phyloP scores from a whole-genome alignment of 1,140 invertebrate species.

The Melanaphis sacchari region DNA sequence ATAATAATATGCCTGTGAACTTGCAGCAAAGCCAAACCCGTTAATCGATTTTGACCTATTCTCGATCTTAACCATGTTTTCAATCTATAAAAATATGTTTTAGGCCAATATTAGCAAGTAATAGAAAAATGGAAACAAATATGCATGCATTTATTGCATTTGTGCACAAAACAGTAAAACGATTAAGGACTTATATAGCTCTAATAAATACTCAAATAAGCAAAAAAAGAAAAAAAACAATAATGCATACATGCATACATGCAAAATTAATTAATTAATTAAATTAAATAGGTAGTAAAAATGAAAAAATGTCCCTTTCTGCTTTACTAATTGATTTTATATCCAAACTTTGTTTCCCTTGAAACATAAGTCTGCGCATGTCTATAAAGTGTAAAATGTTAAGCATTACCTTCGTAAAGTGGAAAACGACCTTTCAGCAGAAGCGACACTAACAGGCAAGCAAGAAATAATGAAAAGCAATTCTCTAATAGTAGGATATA shows the following conservation, averaged over 20 bases:
- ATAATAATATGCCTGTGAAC: neutral
- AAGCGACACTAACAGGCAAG: slow-evolving; percentile 13
- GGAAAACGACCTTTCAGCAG: slow-evolving; percentile 1
- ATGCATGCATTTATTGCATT: neutral
- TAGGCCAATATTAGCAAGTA: neutral
- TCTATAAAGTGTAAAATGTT: slow-evolving; percentile 6
- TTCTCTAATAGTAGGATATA: neutral
- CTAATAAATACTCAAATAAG: too few relatives aligned
- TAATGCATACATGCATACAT: too few relatives aligned
- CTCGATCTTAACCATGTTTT: neutral
- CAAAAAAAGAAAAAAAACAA: too few relatives aligned
- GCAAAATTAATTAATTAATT: neutral
- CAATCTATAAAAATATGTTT: neutral
- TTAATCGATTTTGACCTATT: neutral
- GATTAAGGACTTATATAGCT: too few relatives aligned
- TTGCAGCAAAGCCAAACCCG: neutral
- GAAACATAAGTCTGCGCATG: neutral
- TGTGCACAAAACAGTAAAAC: neutral
- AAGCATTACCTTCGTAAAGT: slow-evolving; percentile 11
- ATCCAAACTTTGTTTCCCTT: neutral
- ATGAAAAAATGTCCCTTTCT: neutral
- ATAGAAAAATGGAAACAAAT: neutral
- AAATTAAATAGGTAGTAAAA: neutral
- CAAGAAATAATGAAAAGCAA: neutral
- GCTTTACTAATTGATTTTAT: neutral